Base-by-base conservation (phyloP, 1,140 invertebrate genomes). In the Platorchestia sp. region DNA sequence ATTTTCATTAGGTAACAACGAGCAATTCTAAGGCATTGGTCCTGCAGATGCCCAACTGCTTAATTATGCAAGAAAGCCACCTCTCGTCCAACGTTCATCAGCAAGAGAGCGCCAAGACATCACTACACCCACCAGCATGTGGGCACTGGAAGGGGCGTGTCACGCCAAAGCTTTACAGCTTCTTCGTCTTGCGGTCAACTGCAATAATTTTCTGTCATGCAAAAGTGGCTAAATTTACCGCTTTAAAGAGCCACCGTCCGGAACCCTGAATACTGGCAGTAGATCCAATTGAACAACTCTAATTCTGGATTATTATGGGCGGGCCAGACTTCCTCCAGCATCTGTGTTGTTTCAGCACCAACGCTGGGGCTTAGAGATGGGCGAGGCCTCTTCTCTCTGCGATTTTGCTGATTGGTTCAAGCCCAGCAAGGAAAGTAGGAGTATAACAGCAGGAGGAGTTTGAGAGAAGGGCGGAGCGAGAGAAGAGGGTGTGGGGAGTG, bases 171-270 rank as follows among this genome's bases (percentile, higher is more conserved):
- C 36, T 42, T 44, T 3, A 22, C 89, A 22, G 36, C 91, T 45
- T 40, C 91, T 44, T 45, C 45, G 43, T 44, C 91, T 93, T 93
- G 91, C 45, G 91, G 91, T 93, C 91, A 93, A 93, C 91, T 93
- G 91, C 91, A 93, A 47, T 93, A 93, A 93, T 47, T 93, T 93
- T 47, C 91, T 19, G 43, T 45, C 43, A 45, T 93, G 36, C 43
- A 93, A 93, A 93, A 93, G 91, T 93, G 91, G 91, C 45, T 6
- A 93, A 93, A 93, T 93, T 93, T 47, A 45, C 91, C 91, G 45
- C 43, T 93, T 19, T 93, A 45, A 47, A 47, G 91, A 93, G 41
- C 47, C 91, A 19, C 19, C 91, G 45, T 93, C 43, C 44, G 45
- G 42, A 90, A 44, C 87, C 41, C 5, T 5, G 87, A 45, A 47